A percentile compares a stretch with the other conserved stretches of the same genome.
Evolutionary conservation across 1,140 invertebrate genomes (phyloP).

Genomic region (Hyles euphorbiae): DNA sequence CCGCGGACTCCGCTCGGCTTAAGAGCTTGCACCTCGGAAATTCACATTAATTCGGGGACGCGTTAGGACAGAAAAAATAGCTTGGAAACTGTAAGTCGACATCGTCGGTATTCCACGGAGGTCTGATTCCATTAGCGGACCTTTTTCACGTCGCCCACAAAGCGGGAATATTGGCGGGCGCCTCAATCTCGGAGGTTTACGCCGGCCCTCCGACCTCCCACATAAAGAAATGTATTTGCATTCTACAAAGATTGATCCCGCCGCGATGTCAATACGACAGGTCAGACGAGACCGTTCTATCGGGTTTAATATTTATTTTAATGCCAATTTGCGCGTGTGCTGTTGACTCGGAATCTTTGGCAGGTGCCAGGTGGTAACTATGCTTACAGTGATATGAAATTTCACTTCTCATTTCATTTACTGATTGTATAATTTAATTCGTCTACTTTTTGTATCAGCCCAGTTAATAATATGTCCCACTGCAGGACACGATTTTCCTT

Average conservation of each 20-base stretch:
- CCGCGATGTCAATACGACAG: constrained; percentile 42
- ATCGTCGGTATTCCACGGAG: constrained; percentile 19
- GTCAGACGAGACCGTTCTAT: constrained; percentile 21
- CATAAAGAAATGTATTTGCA: constrained; percentile 69
- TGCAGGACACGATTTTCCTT: too few relatives aligned
- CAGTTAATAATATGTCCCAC: too few relatives aligned
- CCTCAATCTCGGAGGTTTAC: constrained; percentile 50
- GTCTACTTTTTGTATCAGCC: too few relatives aligned
- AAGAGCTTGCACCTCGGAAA: too few relatives aligned
- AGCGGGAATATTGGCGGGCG: constrained; percentile 36
- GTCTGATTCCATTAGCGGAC: constrained; percentile 57
- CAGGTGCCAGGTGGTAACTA: too few relatives aligned
- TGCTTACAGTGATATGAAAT: too few relatives aligned
- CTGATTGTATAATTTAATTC: too few relatives aligned
- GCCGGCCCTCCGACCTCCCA: constrained; percentile 34
- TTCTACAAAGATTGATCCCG: constrained; percentile 48
- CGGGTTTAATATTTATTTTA: background rate
- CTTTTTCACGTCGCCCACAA: constrained; percentile 35
- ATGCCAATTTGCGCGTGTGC: background rate
- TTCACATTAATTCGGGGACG: constrained; percentile 2
- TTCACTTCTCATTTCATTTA: too few relatives aligned
- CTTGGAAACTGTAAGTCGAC: constrained; percentile 2
- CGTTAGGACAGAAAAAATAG: background rate
- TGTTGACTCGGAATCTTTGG: background rate
- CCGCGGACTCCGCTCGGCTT: too few relatives aligned